Base-by-base conservation (phyloP, 1,140 invertebrate genomes). In the Drosophila suzukii region DNA sequence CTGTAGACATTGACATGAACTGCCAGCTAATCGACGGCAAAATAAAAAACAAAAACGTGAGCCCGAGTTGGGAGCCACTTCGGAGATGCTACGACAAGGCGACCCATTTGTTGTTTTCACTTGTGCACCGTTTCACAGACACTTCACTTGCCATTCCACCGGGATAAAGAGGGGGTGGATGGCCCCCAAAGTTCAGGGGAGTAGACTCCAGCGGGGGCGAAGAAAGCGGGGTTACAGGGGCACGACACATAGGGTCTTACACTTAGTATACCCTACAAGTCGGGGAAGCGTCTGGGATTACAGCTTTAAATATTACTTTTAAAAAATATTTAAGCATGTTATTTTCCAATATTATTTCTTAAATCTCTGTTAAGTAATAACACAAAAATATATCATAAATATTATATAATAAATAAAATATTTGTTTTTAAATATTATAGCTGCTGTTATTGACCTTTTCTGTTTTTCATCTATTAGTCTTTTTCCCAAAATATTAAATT, bases 61-160 rank as follows among this genome's bases (percentile, higher is more conserved):
- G 67, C 50, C 38, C 36, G 56, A 39, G 43, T 36, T 65, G 62
- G 49, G 47, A 75, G 73, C 47, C 67, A 59, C 67, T 61, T 41
- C 17, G 54, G 46, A 58, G 73, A 75, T 51, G 53, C 74, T 38
- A 61, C 54, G 80, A 81, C 77, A 89, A 89, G 84, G 76, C 84
- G 81, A 85, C 84, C 85, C 80, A 88, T 88, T 88, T 84, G 84
- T 80, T 81, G 85, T 90, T 88, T 88, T 88, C 83, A 88, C 84
- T 88, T 88, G 76, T 84, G 80, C 81, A 84, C 78, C 81, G 84
- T 81, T 89, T 81, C 77, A 75, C 76, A 88, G 80, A 89, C 83
- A 85, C 79, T 79, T 76, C 66, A 70, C 75, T 77, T 77, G 74
- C 75, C 63, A 55, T 53, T 49, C 70, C 44, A 34, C 7, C 3